Conservation (phyloP, 2,888 invertebrate genomes). For the Tipula vernalis region DNA sequence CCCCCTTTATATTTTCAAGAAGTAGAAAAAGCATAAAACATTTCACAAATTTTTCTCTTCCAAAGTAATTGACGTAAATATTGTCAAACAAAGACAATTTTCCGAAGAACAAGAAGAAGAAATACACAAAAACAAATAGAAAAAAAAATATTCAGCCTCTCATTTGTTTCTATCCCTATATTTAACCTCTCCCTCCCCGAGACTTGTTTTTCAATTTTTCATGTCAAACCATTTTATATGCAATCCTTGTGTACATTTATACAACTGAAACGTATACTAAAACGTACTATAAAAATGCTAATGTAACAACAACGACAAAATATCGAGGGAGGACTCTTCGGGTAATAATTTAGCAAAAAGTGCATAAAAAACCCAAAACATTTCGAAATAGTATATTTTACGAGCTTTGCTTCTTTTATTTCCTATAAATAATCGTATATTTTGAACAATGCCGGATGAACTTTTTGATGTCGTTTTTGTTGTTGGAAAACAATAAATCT, state of each 20-base stretch:
- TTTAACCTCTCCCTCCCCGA: background rate
- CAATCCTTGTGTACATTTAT: background rate
- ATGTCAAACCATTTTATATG: background rate
- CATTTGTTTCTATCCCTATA: background rate
- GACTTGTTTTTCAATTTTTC: background rate
- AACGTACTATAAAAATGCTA: background rate
- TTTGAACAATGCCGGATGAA: background rate
- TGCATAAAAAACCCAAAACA: background rate
- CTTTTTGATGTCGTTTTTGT: background rate
- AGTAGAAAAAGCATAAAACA: background rate
- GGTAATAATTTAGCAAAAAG: background rate
- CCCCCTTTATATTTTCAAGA: background rate
- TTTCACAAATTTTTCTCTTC: background rate
- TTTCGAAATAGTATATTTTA: background rate
- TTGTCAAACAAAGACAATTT: slow-evolving; percentile 4
- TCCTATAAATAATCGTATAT: background rate
- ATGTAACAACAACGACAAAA: background rate
- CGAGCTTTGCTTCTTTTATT: background rate
- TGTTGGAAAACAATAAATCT: background rate
- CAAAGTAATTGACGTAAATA: background rate
- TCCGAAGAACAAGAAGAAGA: background rate
- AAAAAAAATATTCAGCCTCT: background rate
- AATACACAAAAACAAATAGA: background rate
- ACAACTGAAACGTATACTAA: background rate
- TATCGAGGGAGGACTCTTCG: background rate